Evolutionary conservation across 2,888 invertebrate genomes (phyloP), one percentile per base, ranked within the genome.

Genomic region (Cabera pusaria): DNA sequence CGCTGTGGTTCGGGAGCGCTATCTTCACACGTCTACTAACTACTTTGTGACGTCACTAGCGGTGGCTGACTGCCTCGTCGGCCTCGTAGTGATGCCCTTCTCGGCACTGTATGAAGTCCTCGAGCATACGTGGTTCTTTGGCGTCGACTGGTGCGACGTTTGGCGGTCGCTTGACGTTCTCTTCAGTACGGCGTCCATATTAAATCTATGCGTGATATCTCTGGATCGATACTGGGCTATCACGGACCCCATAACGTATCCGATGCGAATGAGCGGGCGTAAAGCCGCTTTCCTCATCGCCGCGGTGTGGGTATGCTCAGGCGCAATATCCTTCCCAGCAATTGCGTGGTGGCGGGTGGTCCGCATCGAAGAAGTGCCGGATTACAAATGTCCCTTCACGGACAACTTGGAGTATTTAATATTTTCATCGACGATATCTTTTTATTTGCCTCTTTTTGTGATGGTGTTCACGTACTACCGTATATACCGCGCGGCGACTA

Each of bases 381-480:
- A 93, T 56, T 94, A 93, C 69, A 95, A 95, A 75, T 99, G 99
- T 82, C 95, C 96, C 29, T 99, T 99, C 80, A 99, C 99, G 49
- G 98, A 98, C 80, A 97, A 98, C 82, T 90, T 97, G 59, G 97
- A 97, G 44, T 99, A 99, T 80, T 91, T 99, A 52, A 95, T 98
- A 72, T 98, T 99, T 88, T 98, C 98, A 6, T 98, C 98, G 25
- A 95, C 97, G 49, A 97, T 99, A 67, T 98, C 98, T 8, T 99
- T 99, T 87, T 99, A 99, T 81, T 91, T 98, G 57, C 99, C 99
- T 12, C 90, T 99, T 12, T 93, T 97, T 74, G 96, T 99, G 37
- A 99, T 99, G 97, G 96, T 99, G 52, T 98, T 98, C 81, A 98
- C 98, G 2, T 99, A 99, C 79, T 98, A 96, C 79, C 93, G 96